Base-by-base conservation (phyloP, 2,113 vertebrate genomes). In the Cranoglanis bouderius region DNA sequence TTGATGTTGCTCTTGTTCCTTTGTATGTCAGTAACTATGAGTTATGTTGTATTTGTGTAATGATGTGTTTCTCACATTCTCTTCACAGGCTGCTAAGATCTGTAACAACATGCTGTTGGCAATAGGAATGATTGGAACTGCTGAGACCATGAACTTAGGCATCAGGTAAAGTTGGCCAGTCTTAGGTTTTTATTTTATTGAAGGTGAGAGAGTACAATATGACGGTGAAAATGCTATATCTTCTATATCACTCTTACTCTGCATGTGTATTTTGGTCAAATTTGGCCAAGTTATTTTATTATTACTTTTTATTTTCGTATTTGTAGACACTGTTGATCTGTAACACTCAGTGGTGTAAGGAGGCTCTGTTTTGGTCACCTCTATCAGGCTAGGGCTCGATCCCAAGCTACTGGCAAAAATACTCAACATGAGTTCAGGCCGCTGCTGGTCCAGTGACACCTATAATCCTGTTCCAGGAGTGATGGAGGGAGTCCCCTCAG, bases 401-500 rank as follows among this genome's bases (percentile, higher is more conserved):
- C 98, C 98, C 65, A 99, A 99, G 94, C 97, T 99, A 46, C 92
- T 99, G 96, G 95, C 98, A 85, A 96, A 98, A 96, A 98, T 99
- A 92, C 93, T 99, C 89, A 99, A 99, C 95, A 99, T 99, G 97
- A 99, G 98, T 90, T 99, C 98, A 67, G 98, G 98, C 87, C 97
- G 98, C 53, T 99, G 98, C 92, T 99, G 98, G 98, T 98, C 98
- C 93, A 99, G 98, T 86, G 98, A 99, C 92, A 97, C 97, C 0
- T 99, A 99, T 90, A 99, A 99, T 93, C 98, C 98, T 40, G 98
- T 99, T 38, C 98, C 98, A n/a, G 98, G 98, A 40, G 98, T 99
- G 90, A 99, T 99, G 98, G 98, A 98, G 92, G 98, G 98, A 49
- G 98, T 99, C 14, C 98, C 98, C 0, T 98, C 98, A n/a, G 97